These are phyloP conservation scores for Arrhopalites spinosus DNA, from an alignment of 2,888 invertebrate species.

Conservation along the genomic window DNA sequence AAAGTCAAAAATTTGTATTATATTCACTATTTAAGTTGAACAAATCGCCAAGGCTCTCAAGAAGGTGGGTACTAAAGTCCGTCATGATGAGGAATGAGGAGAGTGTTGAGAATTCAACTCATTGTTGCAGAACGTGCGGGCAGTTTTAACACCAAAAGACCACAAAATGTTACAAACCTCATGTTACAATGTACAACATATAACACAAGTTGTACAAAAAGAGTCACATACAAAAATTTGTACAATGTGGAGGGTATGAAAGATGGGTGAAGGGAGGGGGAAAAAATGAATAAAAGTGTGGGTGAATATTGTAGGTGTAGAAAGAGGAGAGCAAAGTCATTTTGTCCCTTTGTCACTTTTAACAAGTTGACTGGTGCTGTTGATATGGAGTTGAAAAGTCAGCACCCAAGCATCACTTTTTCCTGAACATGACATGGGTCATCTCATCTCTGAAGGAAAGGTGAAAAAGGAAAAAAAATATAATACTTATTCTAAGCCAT, in stretches of 20 bases:
- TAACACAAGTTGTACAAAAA: not conserved
- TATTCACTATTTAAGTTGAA: not conserved
- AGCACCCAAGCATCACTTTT: constrained; percentile 25
- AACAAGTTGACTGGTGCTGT: constrained; percentile 40
- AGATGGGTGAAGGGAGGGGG: not conserved
- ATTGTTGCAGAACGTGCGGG: constrained; percentile 29
- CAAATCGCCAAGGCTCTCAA: not conserved
- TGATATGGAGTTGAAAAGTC: constrained; percentile 27
- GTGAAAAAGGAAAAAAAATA: not conserved
- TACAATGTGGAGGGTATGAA: not conserved
- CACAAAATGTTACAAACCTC: not conserved
- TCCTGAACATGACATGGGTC: constrained; percentile 19
- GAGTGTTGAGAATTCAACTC: not conserved
- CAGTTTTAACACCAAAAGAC: not conserved
- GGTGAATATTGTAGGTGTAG: constrained; percentile 11
- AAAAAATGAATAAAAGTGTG: constrained; percentile 30
- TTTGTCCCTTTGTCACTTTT: constrained; percentile 41
- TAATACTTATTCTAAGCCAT: constrained; percentile 2
- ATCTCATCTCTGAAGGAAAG: constrained; percentile 15
- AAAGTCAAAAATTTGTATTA: not conserved
- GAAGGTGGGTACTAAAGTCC: too few species aligned
- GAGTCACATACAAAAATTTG: not conserved
- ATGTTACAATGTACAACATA: not conserved
- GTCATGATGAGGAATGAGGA: too few species aligned
- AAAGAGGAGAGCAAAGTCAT: constrained; percentile 14